Conservation (phyloP, 2,797 vertebrate species). For the Phalanger gymnotis region DNA sequence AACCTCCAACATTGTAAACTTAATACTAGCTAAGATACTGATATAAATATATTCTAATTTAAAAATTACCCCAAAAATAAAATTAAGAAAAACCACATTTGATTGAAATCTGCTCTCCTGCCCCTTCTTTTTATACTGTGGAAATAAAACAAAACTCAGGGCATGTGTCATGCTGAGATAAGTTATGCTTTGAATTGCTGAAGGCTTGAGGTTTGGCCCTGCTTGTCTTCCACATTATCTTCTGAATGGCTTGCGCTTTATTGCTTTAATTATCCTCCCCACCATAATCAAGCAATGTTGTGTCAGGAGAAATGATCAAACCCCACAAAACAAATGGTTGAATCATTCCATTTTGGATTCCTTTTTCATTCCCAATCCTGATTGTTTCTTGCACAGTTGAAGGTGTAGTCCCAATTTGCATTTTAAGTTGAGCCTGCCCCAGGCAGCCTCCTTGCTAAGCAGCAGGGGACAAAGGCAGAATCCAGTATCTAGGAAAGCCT, state of each 20-base stretch:
- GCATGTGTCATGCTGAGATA: constrained; percentile 17
- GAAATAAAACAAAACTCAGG: constrained; percentile 67
- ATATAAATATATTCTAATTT: constrained; percentile 76
- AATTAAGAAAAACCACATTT: constrained; percentile 37
- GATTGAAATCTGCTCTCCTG: constrained; percentile 51
- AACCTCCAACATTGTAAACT: constrained; percentile 79
- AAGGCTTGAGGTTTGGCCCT: constrained; percentile 47
- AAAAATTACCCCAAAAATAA: constrained; percentile 72
- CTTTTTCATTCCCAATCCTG: not conserved
- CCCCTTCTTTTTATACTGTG: constrained; percentile 52
- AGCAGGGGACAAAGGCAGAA: not conserved
- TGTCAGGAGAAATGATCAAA: constrained; percentile 36
- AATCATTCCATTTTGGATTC: not conserved
- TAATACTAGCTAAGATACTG: constrained; percentile 70
- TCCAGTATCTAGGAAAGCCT: not conserved
- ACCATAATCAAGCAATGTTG: constrained; percentile 65
- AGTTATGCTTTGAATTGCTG: constrained; percentile 33
- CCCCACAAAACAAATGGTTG: constrained; percentile 21
- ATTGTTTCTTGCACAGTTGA: constrained; percentile 28
- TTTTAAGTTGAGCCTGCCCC: constrained; percentile 43
- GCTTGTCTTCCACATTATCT: constrained; percentile 23
- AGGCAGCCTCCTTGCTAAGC: not conserved
- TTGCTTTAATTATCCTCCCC: constrained; percentile 71
- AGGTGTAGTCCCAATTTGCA: not conserved
- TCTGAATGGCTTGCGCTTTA: constrained; percentile 63